These are phyloP conservation scores for Coreius guichenoti DNA, from an alignment of 2,797 vertebrate species.

Conservation along the genomic window DNA sequence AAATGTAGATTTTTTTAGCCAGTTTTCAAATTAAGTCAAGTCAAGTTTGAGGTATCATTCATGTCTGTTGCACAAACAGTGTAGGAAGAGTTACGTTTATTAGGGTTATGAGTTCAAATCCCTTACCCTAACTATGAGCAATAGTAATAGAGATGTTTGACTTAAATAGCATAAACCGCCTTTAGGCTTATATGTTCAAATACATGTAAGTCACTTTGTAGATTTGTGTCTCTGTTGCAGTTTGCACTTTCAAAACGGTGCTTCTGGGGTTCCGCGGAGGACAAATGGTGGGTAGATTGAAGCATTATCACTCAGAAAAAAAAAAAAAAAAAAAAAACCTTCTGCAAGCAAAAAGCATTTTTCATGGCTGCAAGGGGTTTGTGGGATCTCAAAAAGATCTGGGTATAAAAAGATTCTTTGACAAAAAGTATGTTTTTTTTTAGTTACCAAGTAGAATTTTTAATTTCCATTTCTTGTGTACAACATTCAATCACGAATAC, in stretches of 20 bases:
- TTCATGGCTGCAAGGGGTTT: constrained; percentile 11
- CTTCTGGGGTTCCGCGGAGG: not conserved
- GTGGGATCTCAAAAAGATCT: constrained; percentile 17
- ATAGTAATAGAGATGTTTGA: not conserved
- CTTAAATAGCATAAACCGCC: constrained; percentile 6
- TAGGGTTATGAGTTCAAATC: constrained; percentile 9
- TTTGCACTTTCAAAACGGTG: constrained; percentile 1
- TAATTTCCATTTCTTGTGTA: not conserved
- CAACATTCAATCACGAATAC: not conserved
- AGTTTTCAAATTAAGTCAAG: not conserved
- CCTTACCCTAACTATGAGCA: not conserved
- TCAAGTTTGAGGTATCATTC: not conserved
- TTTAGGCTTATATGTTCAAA: not conserved
- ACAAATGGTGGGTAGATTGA: constrained; percentile 5
- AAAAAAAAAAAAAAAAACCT: not conserved
- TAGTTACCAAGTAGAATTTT: not conserved
- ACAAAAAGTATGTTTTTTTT: not conserved
- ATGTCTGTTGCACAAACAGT: not conserved
- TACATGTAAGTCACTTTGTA: constrained; percentile 8
- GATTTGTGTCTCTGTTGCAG: constrained; percentile 14
- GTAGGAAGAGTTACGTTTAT: not conserved
- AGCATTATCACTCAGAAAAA: not conserved
- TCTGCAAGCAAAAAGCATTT: constrained; percentile 2
- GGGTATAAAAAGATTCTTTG: constrained; percentile 16
- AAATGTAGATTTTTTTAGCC: not conserved